Evolutionary conservation across 1,140 invertebrate species (phyloP).

Genomic region (Pseudomyrmex dendroicus): DNA sequence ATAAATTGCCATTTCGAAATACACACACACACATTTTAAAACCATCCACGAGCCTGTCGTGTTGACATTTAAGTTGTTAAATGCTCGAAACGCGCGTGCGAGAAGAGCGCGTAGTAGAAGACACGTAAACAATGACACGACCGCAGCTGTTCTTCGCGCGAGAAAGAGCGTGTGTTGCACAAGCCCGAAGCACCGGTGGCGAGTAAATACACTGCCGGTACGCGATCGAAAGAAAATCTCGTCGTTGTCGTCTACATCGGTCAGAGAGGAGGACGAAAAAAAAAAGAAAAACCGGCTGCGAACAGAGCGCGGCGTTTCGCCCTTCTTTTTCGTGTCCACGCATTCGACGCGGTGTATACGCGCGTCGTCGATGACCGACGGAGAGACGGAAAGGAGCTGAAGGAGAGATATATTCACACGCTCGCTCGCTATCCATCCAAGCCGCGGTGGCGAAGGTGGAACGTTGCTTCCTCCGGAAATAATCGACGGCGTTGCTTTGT

Average conservation of each 20-base stretch:
- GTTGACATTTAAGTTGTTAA: constrained; percentile 8
- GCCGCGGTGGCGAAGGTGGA: constrained; percentile 70
- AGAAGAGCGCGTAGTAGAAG: neutral
- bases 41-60: neutral
- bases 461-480: constrained; percentile 64
- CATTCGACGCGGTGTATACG: neutral
- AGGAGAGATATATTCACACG: neutral
- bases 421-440: constrained; percentile 82
- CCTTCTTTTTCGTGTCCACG: neutral
- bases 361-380: neutral
- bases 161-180: neutral
- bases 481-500: constrained; percentile 32
- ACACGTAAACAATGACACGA: constrained; percentile 50
- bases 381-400: neutral
- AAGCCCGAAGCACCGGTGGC: constrained; percentile 39
- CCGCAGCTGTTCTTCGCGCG: constrained; percentile 41
- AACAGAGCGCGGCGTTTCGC: constrained; percentile 22
- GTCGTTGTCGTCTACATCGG: neutral
- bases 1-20: neutral
- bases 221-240: neutral
- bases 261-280: neutral
- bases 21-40: neutral
- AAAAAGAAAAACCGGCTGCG: constrained; percentile 25
- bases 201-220: neutral
- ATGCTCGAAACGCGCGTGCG: constrained; percentile 6